Evolutionary conservation across 53 echinoderm and acorn worm genomes (phyloP).

Genomic region (Mesocentrotus franciscanus): DNA sequence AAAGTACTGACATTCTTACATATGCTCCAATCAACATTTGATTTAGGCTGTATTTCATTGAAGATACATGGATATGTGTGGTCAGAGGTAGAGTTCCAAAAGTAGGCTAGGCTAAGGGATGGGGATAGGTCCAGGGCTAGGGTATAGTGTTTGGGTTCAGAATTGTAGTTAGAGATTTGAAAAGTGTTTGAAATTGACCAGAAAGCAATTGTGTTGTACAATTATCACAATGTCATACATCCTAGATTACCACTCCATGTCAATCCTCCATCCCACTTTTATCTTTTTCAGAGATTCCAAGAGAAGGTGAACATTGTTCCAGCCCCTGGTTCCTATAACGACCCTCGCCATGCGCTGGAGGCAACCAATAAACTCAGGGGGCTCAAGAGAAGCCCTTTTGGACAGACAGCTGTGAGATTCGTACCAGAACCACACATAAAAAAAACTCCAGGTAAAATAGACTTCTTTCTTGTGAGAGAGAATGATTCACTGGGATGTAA

Average conservation of each 20-base stretch:
- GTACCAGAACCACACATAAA: constrained; percentile 86
- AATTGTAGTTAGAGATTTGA: too few relatives aligned
- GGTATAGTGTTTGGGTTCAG: too few relatives aligned
- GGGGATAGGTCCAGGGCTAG: too few relatives aligned
- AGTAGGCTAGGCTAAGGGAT: too few relatives aligned
- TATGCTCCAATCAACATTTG: too few relatives aligned
- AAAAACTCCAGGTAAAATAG: constrained; percentile 90
- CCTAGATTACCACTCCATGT: neutral
- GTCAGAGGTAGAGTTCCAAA: too few relatives aligned
- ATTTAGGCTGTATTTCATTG: too few relatives aligned
- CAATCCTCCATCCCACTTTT: neutral
- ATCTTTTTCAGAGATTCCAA: constrained; percentile 81
- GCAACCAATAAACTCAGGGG: constrained; percentile 91
- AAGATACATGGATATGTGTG: too few relatives aligned
- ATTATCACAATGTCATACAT: neutral
- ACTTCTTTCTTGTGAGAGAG: neutral
- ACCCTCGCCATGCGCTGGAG: constrained; percentile 95
- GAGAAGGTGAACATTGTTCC: constrained; percentile 73
- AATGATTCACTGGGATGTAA: neutral
- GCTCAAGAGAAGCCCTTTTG: constrained; percentile 95
- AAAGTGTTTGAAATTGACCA: too few relatives aligned
- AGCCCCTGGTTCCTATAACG: constrained; percentile 96
- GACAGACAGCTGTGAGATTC: constrained; percentile 91
- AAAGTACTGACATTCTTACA: too few relatives aligned
- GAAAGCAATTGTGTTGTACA: too few relatives aligned